A percentile compares a stretch with the other conserved stretches of the same genome.
These are phyloP conservation scores for Pseudorectes ferrugineus DNA, from an alignment of 2,113 vertebrate genomes.

Conservation along the genomic window DNA sequence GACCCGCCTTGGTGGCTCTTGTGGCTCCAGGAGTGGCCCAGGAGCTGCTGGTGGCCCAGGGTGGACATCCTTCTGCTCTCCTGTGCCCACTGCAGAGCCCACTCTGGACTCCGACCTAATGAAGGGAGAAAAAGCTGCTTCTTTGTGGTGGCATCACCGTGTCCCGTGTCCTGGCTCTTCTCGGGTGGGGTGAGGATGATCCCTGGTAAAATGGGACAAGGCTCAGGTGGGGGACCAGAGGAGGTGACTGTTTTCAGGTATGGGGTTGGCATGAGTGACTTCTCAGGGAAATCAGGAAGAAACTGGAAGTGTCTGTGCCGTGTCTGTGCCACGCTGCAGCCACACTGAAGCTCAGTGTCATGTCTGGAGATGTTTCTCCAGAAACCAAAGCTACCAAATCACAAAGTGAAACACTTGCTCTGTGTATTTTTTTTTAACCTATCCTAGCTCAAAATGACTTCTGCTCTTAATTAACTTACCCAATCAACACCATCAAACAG, in stretches of 20 bases:
- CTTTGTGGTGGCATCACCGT: background rate
- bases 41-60: background rate
- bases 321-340: background rate
- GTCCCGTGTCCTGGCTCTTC: background rate
- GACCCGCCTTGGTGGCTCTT: background rate
- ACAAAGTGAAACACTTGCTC: background rate
- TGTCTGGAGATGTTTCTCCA: background rate
- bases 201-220: background rate
- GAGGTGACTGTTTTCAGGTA: background rate
- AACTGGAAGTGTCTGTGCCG: background rate
- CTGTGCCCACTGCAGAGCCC: background rate
- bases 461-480: background rate
- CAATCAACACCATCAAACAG: background rate
- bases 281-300: background rate
- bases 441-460: background rate
- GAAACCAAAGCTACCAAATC: background rate
- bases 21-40: background rate
- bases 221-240: background rate
- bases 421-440: background rate
- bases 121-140: background rate
- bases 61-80: background rate
- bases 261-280: background rate
- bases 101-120: background rate
- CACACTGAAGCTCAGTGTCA: background rate
- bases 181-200: background rate